Conservation (phyloP, 2,113 vertebrate genomes). For the Synodontis membranacea region DNA sequence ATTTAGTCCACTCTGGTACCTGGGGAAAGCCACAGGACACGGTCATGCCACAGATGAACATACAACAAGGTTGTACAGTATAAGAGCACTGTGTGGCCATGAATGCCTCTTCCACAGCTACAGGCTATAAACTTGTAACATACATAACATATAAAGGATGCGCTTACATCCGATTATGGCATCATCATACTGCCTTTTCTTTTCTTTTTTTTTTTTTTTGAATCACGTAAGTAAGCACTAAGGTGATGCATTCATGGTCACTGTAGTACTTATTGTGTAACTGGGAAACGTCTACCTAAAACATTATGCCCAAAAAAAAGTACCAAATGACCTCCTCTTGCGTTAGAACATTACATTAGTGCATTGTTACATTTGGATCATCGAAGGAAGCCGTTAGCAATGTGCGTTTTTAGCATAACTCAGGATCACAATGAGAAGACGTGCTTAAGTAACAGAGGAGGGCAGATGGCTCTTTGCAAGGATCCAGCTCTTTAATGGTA, state of each 20-base stretch:
- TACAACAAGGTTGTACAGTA: slow-evolving; percentile 49
- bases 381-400: background rate
- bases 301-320: slow-evolving; percentile 67
- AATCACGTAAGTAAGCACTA: slow-evolving; percentile 57
- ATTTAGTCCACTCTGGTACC: slow-evolving; percentile 99
- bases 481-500: slow-evolving; percentile 69
- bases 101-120: slow-evolving; percentile 65
- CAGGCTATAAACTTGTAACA: slow-evolving; percentile 19
- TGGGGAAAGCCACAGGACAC: slow-evolving; percentile 58
- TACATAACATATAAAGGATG: background rate
- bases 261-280: slow-evolving; percentile 52
- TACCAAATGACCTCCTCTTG: slow-evolving; percentile 49
- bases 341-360: background rate
- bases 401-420: background rate
- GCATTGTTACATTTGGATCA: background rate
- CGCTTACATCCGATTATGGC: slow-evolving; percentile 16
- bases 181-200: background rate
- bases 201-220: background rate
- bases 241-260: slow-evolving; percentile 73
- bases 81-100: slow-evolving; percentile 65
- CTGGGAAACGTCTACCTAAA: slow-evolving; percentile 64
- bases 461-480: slow-evolving; percentile 55
- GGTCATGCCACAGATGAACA: background rate
- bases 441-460: slow-evolving; percentile 46
- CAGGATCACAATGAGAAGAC: slow-evolving; percentile 2